A percentile compares a stretch with the other conserved stretches of the same genome.
Evolutionary conservation across 2,113 vertebrate genomes (phyloP).

Genomic region (Zapornia atra): DNA sequence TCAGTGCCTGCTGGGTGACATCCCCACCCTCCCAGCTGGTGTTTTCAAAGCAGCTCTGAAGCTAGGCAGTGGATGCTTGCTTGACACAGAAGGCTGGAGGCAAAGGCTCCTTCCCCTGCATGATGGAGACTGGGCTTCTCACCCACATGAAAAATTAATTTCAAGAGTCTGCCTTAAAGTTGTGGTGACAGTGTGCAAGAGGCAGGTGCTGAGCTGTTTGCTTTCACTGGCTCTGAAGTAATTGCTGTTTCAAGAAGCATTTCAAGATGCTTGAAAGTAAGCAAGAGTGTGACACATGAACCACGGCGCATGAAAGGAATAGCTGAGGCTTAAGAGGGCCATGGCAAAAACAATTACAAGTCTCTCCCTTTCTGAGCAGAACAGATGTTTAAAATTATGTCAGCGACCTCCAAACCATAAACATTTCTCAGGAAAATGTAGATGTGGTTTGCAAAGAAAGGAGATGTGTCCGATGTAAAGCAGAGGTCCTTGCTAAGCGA

Average conservation of each 20-base stretch:
- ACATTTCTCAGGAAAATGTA: conserved; percentile 61
- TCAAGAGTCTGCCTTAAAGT: background rate
- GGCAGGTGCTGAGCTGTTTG: conserved; percentile 26
- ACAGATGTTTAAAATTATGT: conserved; percentile 70
- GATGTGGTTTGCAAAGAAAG: conserved; percentile 19
- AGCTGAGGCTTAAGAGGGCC: background rate
- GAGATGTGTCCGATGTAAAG: background rate
- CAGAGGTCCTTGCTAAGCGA: conserved; percentile 26
- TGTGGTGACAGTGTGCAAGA: accelerated
- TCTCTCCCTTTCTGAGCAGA: conserved; percentile 27
- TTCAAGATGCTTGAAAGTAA: conserved; percentile 26
- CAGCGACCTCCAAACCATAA: conserved; percentile 54
- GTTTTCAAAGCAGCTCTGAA: background rate
- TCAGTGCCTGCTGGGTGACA: background rate
- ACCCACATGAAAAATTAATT: background rate
- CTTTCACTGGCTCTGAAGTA: background rate
- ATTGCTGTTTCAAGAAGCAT: background rate
- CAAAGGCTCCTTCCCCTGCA: background rate
- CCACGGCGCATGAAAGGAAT: background rate
- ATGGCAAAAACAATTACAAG: conserved; percentile 32
- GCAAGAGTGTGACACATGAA: conserved; percentile 2
- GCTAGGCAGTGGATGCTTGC: no score
- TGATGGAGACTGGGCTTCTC: background rate
- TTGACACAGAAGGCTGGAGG: background rate
- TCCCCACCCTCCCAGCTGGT: background rate